Base-by-base conservation (phyloP, 2,113 vertebrate species). In the Engystomops pustulosus region DNA sequence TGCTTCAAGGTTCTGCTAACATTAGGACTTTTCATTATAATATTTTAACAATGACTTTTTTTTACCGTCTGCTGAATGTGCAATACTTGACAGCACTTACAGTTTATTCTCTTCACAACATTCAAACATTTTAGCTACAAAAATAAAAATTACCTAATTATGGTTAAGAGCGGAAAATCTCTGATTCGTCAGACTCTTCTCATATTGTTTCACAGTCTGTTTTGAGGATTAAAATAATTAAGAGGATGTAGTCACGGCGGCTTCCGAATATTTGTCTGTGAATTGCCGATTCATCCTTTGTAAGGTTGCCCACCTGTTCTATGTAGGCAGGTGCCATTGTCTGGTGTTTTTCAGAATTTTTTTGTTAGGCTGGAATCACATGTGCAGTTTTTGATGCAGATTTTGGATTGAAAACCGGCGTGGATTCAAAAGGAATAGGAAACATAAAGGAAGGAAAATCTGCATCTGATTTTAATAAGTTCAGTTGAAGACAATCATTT, bases 191-290 rank as follows among this genome's bases (percentile, higher is more conserved):
- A 23, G 11, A 70, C n/a, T 41, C 34, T 41, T 70, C 68, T 70
- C n/a, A 23, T 41, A 70, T 44, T 23, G 17, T 70, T 70, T 41
- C 8, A 70, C 68, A 70, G 36, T 70, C 68, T 70, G 68, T 70
- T 70, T 70, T 70, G 68, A n/a, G 36, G 68, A 38, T 41, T 70
- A 70, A 70, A 70, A 44, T 44, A 70, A 70, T 38, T 70, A 69
- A n/a, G 68, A 44, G 36, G 36, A 44, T 14, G n/a, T 36, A 70
- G 34, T 4, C 68, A 41, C 0, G 23, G 68, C n/a, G 18, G 36
- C 27, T 23, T 44, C 11, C 68, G 41, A 5, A 23, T n/a, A 69
- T 69, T 38, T 38, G 11, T n/a, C 67, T 41, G 36, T 3, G 36
- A 70, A 70, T 4, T 23, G 36, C 68, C 41, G 36, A 44, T 11